Evolutionary conservation across 2,888 invertebrate species (phyloP).

Genomic region (Stictocephala bisonia): DNA sequence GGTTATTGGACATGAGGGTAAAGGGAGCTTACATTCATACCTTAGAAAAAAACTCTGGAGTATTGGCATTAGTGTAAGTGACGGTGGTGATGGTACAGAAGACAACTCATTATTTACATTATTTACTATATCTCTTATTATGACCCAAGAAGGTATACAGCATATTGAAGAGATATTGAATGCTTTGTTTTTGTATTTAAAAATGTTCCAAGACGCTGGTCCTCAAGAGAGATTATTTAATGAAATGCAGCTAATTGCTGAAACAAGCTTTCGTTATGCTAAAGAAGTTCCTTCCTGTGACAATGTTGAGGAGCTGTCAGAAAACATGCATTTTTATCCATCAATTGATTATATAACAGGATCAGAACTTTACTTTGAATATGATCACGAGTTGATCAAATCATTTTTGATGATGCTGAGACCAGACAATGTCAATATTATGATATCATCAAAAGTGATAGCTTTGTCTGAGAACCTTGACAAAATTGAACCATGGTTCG

Average conservation of each 20-base stretch:
- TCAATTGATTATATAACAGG: conserved; percentile 84
- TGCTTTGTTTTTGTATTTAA: conserved; percentile 82
- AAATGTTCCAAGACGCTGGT: conserved; percentile 75
- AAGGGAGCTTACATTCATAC: conserved; percentile 83
- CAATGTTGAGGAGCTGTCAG: conserved; percentile 80
- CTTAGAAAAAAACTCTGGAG: conserved; percentile 83
- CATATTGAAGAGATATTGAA: conserved; percentile 79
- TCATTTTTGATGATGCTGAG: conserved; percentile 69
- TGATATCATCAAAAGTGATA: conserved; percentile 75
- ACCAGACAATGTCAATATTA: conserved; percentile 77
- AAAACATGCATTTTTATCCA: conserved; percentile 84
- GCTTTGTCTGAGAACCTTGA: conserved; percentile 69
- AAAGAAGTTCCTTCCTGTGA: conserved; percentile 79
- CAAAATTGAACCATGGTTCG: conserved; percentile 84
- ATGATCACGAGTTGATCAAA: conserved; percentile 72
- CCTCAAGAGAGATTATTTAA: conserved; percentile 76
- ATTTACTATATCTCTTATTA: conserved; percentile 72
- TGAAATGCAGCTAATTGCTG: conserved; percentile 81
- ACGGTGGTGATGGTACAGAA: conserved; percentile 79
- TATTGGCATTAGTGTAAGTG: conserved; percentile 76
- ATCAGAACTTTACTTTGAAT: conserved; percentile 78
- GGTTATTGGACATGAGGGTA: conserved; percentile 88
- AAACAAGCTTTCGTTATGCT: conserved; percentile 71
- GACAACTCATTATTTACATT: conserved; percentile 80
- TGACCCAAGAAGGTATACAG: conserved; percentile 82